Conservation (phyloP, 2,113 vertebrate genomes). For the Triplophysa rosa region DNA sequence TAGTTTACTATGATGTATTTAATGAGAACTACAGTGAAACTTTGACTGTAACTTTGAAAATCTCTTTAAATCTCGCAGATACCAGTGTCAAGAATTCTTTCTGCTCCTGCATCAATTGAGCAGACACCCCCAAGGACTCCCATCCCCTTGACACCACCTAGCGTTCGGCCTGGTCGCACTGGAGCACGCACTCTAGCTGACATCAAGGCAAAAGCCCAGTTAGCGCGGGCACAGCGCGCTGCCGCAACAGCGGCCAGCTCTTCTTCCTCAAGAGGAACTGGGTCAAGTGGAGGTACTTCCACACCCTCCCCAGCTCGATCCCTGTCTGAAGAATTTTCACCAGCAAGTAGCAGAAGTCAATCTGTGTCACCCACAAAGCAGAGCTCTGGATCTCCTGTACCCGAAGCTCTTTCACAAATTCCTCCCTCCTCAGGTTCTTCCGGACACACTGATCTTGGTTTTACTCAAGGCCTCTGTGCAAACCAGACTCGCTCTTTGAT, state of each 20-base stretch:
- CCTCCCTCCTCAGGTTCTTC: conserved; percentile 48
- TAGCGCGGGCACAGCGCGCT: conserved; percentile 87
- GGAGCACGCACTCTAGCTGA: conserved; percentile 94
- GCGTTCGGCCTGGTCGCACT: conserved; percentile 81
- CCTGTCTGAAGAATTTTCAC: conserved; percentile 57
- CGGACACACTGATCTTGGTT: conserved; percentile 42
- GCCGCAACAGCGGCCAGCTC: conserved; percentile 74
- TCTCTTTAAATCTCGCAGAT: conserved; percentile 77
- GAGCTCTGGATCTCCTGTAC: conserved; percentile 54
- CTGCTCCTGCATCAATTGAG: conserved; percentile 78
- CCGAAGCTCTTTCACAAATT: conserved; percentile 53
- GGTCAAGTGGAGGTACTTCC: conserved; percentile 77
- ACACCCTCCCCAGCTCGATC: conserved; percentile 55
- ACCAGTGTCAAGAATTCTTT: conserved; percentile 83
- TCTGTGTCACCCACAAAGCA: conserved; percentile 57
- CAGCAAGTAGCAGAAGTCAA: conserved; percentile 46
- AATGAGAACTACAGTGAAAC: not conserved
- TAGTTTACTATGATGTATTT: not conserved
- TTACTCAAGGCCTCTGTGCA: conserved; percentile 35
- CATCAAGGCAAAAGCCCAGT: conserved; percentile 95
- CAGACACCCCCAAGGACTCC: conserved; percentile 85
- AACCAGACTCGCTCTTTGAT: conserved; percentile 34
- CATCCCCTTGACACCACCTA: conserved; percentile 73
- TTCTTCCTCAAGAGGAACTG: conserved; percentile 77
- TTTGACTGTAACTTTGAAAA: not conserved